Conservation (phyloP, 92 coral and sea anemone genomes). For the Epizoanthus ramosus region DNA sequence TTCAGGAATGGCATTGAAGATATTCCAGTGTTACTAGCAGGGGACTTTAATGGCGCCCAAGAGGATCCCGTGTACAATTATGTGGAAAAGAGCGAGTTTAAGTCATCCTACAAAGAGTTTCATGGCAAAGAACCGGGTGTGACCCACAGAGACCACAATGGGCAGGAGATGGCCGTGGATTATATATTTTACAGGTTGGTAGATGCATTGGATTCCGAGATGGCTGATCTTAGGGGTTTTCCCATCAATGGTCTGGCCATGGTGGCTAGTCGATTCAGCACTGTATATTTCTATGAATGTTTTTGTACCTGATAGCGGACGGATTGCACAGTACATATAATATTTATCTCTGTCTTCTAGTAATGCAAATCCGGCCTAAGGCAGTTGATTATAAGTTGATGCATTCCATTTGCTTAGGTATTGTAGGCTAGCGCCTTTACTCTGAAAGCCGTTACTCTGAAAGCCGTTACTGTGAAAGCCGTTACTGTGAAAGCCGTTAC, state of each 20-base stretch:
- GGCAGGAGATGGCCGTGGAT: constrained; percentile 83
- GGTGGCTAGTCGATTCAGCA: not conserved
- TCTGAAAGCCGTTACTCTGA: too few species aligned
- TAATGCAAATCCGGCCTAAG: too few species aligned
- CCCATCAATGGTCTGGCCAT: too few species aligned
- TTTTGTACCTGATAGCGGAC: too few species aligned
- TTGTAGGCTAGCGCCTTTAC: too few species aligned
- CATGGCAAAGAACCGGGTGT: constrained; percentile 87
- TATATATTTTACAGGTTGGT: constrained; percentile 90
- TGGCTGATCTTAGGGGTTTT: too few species aligned
- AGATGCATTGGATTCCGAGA: not conserved
- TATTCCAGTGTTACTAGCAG: constrained; percentile 85
- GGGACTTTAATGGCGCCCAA: constrained; percentile 90
- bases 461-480: too few species aligned
- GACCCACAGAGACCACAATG: constrained; percentile 88
- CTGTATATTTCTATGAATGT: not conserved
- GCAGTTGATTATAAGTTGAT: too few species aligned
- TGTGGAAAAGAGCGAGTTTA: constrained; percentile 73
- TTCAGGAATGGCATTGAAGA: constrained; percentile 63
- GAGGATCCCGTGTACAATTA: constrained; percentile 82
- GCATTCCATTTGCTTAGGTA: too few species aligned
- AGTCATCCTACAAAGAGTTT: constrained; percentile 81
- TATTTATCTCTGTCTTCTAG: too few species aligned
- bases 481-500: too few species aligned
- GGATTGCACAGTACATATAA: too few species aligned